A percentile compares a stretch with the other conserved stretches of the same genome.
Evolutionary conservation across 2,888 invertebrate species (phyloP).

Genomic region (Drosophila atripex): DNA sequence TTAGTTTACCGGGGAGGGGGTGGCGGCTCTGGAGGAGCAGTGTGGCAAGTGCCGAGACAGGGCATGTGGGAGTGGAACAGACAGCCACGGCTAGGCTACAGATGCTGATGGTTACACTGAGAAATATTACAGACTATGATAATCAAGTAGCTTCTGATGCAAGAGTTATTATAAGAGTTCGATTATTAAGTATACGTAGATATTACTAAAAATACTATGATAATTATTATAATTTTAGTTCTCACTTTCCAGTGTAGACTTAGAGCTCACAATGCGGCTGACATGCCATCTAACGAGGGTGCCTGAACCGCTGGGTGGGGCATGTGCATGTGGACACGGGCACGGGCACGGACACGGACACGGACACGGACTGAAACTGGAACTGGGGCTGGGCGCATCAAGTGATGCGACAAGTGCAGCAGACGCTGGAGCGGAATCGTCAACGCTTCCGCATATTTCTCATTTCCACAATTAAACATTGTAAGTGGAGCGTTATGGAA

Average conservation of each 20-base stretch:
- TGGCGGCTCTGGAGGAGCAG: conserved; percentile 11
- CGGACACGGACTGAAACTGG: conserved; percentile 22
- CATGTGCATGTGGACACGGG: conserved; percentile 19
- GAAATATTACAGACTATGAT: not conserved
- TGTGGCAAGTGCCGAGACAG: conserved; percentile 25
- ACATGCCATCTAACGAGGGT: conserved; percentile 55
- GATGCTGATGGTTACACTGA: conserved; percentile 73
- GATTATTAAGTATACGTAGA: too few species aligned
- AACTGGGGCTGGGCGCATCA: conserved; percentile 57
- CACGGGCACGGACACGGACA: conserved; percentile 21
- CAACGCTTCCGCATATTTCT: conserved; percentile 80
- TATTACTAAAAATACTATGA: too few species aligned
- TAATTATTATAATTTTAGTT: not conserved
- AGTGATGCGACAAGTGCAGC: conserved; percentile 80
- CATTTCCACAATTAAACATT: conserved; percentile 80
- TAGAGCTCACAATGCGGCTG: conserved; percentile 58
- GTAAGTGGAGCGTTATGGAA: conserved; percentile 32
- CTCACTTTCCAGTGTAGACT: conserved; percentile 5
- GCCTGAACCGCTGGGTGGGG: conserved; percentile 6
- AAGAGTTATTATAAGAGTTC: too few species aligned
- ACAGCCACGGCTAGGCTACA: conserved; percentile 55
- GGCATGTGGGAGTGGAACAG: conserved; percentile 63
- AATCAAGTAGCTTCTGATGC: too few species aligned
- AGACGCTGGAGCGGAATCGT: conserved; percentile 76
- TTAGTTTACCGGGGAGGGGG: conserved; percentile 50